Base-by-base conservation (phyloP, 2,797 vertebrate genomes). In the Odontamblyopus lacepedii region DNA sequence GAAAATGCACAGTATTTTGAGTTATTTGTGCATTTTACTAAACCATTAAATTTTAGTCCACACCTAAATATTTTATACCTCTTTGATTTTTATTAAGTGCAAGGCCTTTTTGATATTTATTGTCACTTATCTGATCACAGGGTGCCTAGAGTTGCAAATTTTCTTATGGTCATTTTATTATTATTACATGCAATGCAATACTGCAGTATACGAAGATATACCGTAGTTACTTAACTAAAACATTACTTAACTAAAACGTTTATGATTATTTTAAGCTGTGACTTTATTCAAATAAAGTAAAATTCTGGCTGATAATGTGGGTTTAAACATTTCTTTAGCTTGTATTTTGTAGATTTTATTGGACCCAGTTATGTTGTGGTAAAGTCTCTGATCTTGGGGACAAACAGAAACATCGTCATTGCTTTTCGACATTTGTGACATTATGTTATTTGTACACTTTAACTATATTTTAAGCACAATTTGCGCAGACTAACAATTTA, bases 121-220 rank as follows among this genome's bases (percentile, higher is more conserved):
- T 63, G 13, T 38, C 63, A 53, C 48, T 35, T 32, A n/a, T 23
- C 2, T 41, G 67, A 69, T 19, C 67, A 57, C 27, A 55, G 53
- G 51, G 67, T 69, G 67, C 67, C 67, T 57, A 57, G 7, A 11
- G 19, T 55, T 57, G 30, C 19, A 32, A 26, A 26, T 7, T 57
- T 57, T 57, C 55, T 57, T 57, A 48, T 48, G 11, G 12, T 44
- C 3, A 48, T 48, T 44, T 2, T 41, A 41, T 44, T 44, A 44
- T 44, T 44, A 44, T 44, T 44, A 44, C 41, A 44, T 13, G 12
- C 11, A 44, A 44, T 44, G 41, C 41, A 44, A 13, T 44, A 44
- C 41, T 44, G 41, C 41, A 44, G 12, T 44, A 23, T 9, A 56
- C 53, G 26, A n/a, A 19, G 51, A 8, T 26, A 6, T 11, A n/a